Evolutionary conservation across 2,797 vertebrate species (phyloP).

Genomic region (Anguilla anguilla): DNA sequence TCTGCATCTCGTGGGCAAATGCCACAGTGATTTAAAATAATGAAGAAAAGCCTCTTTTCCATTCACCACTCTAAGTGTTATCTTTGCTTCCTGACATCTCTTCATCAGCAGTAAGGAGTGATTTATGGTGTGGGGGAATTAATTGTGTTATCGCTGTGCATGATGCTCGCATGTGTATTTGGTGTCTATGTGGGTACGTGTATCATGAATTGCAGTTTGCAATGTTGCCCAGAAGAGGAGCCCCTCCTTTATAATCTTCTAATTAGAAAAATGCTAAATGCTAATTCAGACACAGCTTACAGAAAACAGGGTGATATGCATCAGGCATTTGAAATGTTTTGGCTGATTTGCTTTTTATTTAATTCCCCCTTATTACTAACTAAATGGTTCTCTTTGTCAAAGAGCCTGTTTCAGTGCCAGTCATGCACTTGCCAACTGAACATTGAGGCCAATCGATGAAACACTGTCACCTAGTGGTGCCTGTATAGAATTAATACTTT

Average conservation of each 20-base stretch:
- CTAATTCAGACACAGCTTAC: neutral
- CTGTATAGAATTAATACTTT: neutral
- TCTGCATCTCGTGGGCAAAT: neutral
- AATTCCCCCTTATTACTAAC: neutral
- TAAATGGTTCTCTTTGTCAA: neutral
- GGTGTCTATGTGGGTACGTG: neutral
- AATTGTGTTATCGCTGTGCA: too few species aligned
- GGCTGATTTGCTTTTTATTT: neutral
- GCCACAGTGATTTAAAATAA: neutral
- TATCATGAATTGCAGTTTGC: neutral
- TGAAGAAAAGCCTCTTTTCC: neutral
- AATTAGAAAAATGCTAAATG: neutral
- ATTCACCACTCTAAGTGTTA: neutral
- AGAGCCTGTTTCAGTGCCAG: neutral
- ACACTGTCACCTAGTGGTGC: constrained; percentile 26
- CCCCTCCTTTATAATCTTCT: neutral
- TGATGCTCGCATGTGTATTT: neutral
- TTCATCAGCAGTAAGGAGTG: neutral
- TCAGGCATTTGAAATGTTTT: too few species aligned
- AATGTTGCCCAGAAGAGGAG: neutral
- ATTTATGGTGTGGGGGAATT: neutral
- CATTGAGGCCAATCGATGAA: neutral
- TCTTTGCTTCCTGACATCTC: neutral
- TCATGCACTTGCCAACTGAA: neutral
- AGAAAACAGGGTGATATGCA: neutral